Conservation (phyloP, 2,888 invertebrate genomes). For the Melinaea menophilus region DNA sequence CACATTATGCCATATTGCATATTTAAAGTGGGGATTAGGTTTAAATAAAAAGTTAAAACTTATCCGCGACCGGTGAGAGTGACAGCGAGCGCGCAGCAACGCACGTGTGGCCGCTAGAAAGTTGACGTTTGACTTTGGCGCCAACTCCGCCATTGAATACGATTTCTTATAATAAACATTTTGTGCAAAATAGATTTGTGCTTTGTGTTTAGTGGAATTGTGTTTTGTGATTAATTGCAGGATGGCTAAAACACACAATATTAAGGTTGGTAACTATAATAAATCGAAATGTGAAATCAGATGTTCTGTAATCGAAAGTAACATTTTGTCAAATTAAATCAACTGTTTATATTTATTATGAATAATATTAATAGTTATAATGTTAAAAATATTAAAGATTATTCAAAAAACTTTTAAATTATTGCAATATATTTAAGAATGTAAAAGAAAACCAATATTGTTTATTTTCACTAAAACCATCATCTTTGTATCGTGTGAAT, state of each 20-base stretch:
- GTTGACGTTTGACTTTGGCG: slow-evolving; percentile 53
- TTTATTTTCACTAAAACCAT: slow-evolving; percentile 7
- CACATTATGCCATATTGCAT: slow-evolving; percentile 61
- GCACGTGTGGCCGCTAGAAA: slow-evolving; percentile 58
- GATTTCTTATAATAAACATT: slow-evolving; percentile 7
- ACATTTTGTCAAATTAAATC: background rate
- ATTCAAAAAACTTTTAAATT: too few relatives aligned
- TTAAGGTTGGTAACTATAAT: slow-evolving; percentile 47
- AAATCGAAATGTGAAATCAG: background rate
- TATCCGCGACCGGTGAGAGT: slow-evolving; percentile 64
- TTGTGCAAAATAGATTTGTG: slow-evolving; percentile 28
- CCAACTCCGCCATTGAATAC: slow-evolving; percentile 32
- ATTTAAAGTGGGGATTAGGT: slow-evolving; percentile 58
- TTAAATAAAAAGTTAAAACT: slow-evolving; percentile 71
- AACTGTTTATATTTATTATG: too few relatives aligned
- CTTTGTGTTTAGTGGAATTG: slow-evolving; percentile 50
- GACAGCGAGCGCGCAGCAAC: slow-evolving; percentile 50
- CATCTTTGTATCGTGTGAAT: background rate
- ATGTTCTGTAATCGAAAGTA: background rate
- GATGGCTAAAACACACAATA: slow-evolving; percentile 62
- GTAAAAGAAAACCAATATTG: too few relatives aligned
- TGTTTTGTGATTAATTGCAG: slow-evolving; percentile 52
- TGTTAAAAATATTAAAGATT: too few relatives aligned
- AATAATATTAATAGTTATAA: too few relatives aligned
- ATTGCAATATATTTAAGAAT: too few relatives aligned